A percentile compares a stretch with the other conserved stretches of the same genome.
Conservation (phyloP, 2,113 vertebrate genomes). For the Corythornis madagascariensis region DNA sequence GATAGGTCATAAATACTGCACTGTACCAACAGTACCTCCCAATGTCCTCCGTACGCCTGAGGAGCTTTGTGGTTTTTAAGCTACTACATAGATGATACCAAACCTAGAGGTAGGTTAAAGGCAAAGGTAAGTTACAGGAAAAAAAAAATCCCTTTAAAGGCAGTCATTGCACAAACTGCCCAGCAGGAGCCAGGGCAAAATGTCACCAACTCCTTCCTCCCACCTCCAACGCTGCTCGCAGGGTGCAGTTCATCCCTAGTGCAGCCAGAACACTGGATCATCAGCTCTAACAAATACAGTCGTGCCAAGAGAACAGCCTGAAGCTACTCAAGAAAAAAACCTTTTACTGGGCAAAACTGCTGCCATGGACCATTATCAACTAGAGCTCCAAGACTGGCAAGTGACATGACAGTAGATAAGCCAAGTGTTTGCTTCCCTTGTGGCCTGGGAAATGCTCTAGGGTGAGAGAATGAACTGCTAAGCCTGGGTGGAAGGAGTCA, state of each 20-base stretch:
- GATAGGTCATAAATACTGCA: constrained; percentile 74
- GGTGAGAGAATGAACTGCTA: constrained; percentile 53
- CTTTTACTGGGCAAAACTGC: constrained; percentile 36
- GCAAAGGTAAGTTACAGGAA: constrained; percentile 65
- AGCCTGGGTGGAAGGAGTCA: not conserved
- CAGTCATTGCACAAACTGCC: constrained; percentile 50
- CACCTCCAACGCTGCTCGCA: constrained; percentile 22
- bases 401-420: constrained; percentile 10
- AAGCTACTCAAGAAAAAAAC: constrained; percentile 54
- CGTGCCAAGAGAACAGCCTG: constrained; percentile 54
- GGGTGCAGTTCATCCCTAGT: constrained; percentile 32
- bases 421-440: not conserved
- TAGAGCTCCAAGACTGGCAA: constrained; percentile 15
- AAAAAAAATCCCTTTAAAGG: constrained; percentile 52
- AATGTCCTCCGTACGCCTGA: constrained; percentile 54
- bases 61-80: constrained; percentile 49
- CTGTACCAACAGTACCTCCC: constrained; percentile 66
- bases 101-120: constrained; percentile 76
- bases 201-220: constrained; percentile 45
- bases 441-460: not conserved
- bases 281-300: constrained; percentile 50
- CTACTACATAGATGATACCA: constrained; percentile 66
- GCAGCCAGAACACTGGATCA: constrained; percentile 39
- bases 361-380: constrained; percentile 42
- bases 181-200: constrained; percentile 37